Evolutionary conservation across 2,113 vertebrate species (phyloP).

Genomic region (Scolopax mira): DNA sequence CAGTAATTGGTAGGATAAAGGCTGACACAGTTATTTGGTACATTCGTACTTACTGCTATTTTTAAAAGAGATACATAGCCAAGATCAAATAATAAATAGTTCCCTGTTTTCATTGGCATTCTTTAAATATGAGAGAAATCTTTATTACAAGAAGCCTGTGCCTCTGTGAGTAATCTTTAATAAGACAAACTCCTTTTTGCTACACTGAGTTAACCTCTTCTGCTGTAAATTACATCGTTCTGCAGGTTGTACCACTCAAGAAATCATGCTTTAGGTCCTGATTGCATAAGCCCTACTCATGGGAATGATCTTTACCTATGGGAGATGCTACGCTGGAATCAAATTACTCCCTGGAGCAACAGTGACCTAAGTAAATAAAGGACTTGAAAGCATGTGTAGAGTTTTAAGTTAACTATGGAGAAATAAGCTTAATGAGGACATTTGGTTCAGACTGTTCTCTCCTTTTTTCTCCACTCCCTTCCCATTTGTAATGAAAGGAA

Average conservation of each 20-base stretch:
- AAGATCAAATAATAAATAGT: constrained; percentile 38
- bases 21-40: not conserved
- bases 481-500: not conserved
- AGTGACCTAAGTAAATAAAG: not conserved
- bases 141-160: not conserved
- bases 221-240: not conserved
- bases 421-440: constrained; percentile 38
- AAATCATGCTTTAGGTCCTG: not conserved
- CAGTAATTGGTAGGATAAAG: not conserved
- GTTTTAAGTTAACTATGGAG: not conserved
- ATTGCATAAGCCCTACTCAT: not conserved
- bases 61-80: constrained; percentile 3
- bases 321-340: not conserved
- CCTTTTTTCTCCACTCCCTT: not conserved
- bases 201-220: not conserved
- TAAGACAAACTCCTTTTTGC: not conserved
- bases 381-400: not conserved
- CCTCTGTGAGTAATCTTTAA: not conserved
- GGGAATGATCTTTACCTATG: not conserved
- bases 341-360: not conserved
- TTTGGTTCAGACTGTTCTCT: constrained; percentile 40
- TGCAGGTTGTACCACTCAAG: not conserved
- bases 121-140: constrained; percentile 32
- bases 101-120: not conserved
- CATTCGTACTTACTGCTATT: not conserved